phyloP scores from a whole-genome alignment of 1,140 invertebrate genomes.

The Hesperophylax magnus region DNA sequence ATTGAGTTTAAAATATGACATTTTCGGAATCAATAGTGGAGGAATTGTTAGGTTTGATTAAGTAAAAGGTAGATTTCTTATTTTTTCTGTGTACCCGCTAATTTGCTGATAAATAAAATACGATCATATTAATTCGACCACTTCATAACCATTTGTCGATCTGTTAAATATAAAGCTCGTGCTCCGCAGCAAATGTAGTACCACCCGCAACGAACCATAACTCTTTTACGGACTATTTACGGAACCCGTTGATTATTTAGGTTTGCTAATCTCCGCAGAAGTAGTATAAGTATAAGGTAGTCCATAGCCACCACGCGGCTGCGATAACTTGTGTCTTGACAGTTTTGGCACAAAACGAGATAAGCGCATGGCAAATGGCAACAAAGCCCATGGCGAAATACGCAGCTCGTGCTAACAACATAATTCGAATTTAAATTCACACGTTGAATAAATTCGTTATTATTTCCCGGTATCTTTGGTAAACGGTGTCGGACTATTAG shows the following conservation, averaged over 20 bases:
- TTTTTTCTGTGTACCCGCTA: too few species aligned
- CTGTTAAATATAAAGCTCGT: too few species aligned
- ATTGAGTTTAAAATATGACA: too few species aligned
- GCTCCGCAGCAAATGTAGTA: too few species aligned
- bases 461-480: constrained; percentile 7
- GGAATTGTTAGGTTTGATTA: too few species aligned
- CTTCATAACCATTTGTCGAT: too few species aligned
- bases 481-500: constrained; percentile 1
- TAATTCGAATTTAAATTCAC: constrained; percentile 55
- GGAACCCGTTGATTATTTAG: background rate
- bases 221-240: background rate
- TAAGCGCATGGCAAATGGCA: constrained; percentile 39
- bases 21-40: too few species aligned
- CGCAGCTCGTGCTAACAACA: constrained; percentile 47
- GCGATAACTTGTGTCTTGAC: constrained; percentile 48
- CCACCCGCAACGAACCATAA: too few species aligned
- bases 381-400: constrained; percentile 44
- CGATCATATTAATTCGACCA: too few species aligned
- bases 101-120: too few species aligned
- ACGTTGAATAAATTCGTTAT: constrained; percentile 27
- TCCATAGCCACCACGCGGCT: constrained; percentile 8
- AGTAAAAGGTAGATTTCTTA: too few species aligned
- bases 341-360: constrained; percentile 47
- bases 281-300: too few species aligned
- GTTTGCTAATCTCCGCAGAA: constrained; percentile 1